These are phyloP conservation scores for Armadillidium nasatum DNA, from an alignment of 1,140 invertebrate species.

Conservation along the genomic window DNA sequence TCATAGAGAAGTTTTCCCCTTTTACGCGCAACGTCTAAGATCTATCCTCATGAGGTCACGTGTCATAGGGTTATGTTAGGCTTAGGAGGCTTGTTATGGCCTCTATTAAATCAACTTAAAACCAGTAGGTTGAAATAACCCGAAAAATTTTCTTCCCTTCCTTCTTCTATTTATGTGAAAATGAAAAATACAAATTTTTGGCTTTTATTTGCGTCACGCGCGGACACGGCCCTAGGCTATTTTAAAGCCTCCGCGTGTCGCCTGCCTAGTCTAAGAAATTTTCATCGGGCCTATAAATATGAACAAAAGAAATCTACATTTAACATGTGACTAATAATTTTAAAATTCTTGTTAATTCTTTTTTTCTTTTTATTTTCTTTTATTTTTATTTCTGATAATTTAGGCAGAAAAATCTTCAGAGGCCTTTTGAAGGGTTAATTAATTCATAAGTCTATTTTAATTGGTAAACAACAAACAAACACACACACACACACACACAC, in stretches of 20 bases:
- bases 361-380: background rate
- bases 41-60: slow-evolving; percentile 3
- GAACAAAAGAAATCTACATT: background rate
- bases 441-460: background rate
- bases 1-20: background rate
- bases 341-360: background rate
- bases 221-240: background rate
- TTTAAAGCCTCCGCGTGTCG: background rate
- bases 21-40: background rate
- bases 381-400: background rate
- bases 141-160: too few species aligned
- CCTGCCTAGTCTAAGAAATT: background rate
- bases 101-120: slow-evolving; percentile 9
- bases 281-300: background rate
- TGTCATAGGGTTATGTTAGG: slow-evolving; percentile 9
- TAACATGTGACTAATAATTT: background rate
- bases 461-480: too few species aligned
- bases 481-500: too few species aligned
- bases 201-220: background rate
- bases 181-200: background rate
- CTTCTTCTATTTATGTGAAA: background rate
- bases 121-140: background rate
- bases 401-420: background rate
- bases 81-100: slow-evolving; percentile 8
- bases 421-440: background rate